A percentile compares a stretch with the other conserved stretches of the same genome.
phyloP scores from a whole-genome alignment of 2,797 vertebrate species.

The Chromobotia macracanthus region DNA sequence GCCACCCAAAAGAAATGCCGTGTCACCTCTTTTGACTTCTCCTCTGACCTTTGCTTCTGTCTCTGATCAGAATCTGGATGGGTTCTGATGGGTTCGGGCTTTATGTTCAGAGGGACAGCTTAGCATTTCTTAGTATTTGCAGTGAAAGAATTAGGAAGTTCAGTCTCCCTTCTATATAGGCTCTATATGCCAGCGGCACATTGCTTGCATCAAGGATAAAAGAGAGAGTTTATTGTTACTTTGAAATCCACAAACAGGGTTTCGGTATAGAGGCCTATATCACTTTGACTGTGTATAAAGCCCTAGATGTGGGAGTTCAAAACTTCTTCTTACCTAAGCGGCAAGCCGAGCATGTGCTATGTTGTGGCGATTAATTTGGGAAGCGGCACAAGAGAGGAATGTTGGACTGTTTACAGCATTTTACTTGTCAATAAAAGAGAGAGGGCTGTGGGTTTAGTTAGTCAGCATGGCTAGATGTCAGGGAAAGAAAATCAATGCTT shows the following conservation, averaged over 20 bases:
- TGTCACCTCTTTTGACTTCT: constrained; percentile 33
- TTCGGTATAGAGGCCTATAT: constrained; percentile 22
- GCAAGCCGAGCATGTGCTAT: not conserved
- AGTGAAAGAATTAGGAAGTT: not conserved
- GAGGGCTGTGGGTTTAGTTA: not conserved
- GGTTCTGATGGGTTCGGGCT: constrained; percentile 5
- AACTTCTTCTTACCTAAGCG: constrained; percentile 26
- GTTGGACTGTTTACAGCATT: no score
- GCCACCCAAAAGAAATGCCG: constrained; percentile 7
- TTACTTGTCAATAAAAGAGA: no score
- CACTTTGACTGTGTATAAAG: constrained; percentile 4
- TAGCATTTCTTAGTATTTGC: not conserved
- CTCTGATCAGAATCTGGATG: constrained; percentile 4
- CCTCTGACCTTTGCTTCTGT: constrained; percentile 1
- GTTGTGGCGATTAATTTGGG: not conserved
- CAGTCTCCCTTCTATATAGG: not conserved
- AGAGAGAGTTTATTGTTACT: not conserved
- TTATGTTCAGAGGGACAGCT: not conserved
- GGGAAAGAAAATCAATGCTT: not conserved
- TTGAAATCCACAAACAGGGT: not conserved
- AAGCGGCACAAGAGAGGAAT: not conserved
- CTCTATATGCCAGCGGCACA: not conserved
- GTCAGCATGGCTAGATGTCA: not conserved
- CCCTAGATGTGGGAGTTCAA: not conserved
- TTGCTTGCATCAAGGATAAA: constrained; percentile 20